phyloP scores from a whole-genome alignment of 2,888 invertebrate genomes.

The Atethmia centrago region DNA sequence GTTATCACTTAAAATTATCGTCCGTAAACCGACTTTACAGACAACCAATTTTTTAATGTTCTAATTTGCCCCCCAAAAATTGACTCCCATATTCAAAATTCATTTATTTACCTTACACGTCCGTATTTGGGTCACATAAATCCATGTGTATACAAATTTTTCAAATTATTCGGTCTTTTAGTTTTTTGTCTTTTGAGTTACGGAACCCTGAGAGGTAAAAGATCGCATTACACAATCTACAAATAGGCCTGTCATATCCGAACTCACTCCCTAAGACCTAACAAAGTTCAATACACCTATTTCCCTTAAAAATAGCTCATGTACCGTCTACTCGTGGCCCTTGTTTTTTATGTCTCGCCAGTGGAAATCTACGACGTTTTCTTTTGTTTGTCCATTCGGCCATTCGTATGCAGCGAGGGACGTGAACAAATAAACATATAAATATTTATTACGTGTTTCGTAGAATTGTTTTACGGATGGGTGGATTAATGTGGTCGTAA shows the following conservation, averaged over 20 bases:
- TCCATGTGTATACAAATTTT: too few species aligned
- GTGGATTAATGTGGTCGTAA: constrained; percentile 24
- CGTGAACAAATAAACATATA: constrained; percentile 41
- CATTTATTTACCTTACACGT: too few species aligned
- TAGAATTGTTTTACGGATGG: constrained; percentile 22
- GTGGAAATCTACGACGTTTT: constrained; percentile 52
- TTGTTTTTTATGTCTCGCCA: constrained; percentile 58
- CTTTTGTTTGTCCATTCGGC: constrained; percentile 45
- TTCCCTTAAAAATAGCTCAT: constrained; percentile 42
- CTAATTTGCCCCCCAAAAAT: too few species aligned
- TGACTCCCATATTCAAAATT: too few species aligned
- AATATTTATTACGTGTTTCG: constrained; percentile 56
- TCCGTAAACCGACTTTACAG: too few species aligned
- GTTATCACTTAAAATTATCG: too few species aligned
- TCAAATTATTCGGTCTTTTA: too few species aligned
- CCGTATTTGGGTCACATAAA: too few species aligned
- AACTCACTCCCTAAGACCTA: not conserved
- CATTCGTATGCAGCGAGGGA: constrained; percentile 45
- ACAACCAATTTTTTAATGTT: too few species aligned
- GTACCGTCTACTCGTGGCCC: constrained; percentile 21
- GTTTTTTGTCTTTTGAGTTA: too few species aligned
- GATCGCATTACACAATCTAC: not conserved
- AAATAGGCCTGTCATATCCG: constrained; percentile 8
- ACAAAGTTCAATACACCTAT: constrained; percentile 53
- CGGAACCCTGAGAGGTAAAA: not conserved